phyloP scores from a whole-genome alignment of 1,140 invertebrate genomes.

The Apis florea region DNA sequence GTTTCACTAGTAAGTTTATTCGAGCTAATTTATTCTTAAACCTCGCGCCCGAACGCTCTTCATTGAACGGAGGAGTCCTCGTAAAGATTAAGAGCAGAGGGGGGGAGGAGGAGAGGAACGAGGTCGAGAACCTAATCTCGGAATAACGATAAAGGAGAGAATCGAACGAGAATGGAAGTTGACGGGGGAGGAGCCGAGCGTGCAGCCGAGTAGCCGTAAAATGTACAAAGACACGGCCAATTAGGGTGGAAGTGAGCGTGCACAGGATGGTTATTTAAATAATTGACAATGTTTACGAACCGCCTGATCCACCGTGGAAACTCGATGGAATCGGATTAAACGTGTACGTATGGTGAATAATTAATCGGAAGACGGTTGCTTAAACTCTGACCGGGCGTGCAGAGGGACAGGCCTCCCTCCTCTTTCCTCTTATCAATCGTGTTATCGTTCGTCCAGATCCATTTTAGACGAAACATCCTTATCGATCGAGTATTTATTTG shows the following conservation, averaged over 20 bases:
- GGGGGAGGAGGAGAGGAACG: background rate
- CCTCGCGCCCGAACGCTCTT: no score
- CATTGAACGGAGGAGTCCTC: background rate
- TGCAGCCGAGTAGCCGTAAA: slow-evolving; percentile 27
- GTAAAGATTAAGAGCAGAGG: background rate
- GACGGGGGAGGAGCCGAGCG: background rate
- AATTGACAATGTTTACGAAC: slow-evolving; percentile 80
- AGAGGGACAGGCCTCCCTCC: slow-evolving; percentile 19
- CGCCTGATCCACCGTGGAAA: slow-evolving; percentile 48
- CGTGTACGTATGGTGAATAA: slow-evolving; percentile 78
- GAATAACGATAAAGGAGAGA: background rate
- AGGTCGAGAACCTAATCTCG: background rate
- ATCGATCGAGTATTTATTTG: slow-evolving; percentile 18
- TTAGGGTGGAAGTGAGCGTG: slow-evolving; percentile 55
- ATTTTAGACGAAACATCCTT: slow-evolving; percentile 27
- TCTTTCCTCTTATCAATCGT: background rate
- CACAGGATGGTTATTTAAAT: slow-evolving; percentile 76
- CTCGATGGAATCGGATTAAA: slow-evolving; percentile 72
- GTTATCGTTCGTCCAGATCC: slow-evolving; percentile 42
- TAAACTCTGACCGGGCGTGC: slow-evolving; percentile 64
- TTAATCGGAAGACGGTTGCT: slow-evolving; percentile 73
- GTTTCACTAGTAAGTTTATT: no score
- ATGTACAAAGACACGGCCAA: slow-evolving; percentile 53
- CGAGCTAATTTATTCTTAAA: background rate
- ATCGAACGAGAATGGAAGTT: background rate